Evolutionary conservation across 1,140 invertebrate species (phyloP).

Genomic region (Colletes gigas): DNA sequence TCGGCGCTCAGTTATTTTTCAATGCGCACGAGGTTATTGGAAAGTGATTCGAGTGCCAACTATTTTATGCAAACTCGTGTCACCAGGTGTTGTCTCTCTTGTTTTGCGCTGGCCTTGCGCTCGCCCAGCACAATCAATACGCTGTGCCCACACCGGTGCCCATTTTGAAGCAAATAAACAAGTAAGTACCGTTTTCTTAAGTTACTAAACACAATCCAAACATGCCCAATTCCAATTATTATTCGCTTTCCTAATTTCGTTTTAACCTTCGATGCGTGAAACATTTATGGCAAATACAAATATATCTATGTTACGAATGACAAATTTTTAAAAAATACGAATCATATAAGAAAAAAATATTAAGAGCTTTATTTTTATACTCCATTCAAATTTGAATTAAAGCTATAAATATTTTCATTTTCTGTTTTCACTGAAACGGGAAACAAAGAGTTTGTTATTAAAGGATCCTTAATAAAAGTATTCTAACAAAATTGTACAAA

Average conservation of each 20-base stretch:
- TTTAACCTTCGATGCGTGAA: not conserved
- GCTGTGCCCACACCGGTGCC: slow-evolving; percentile 86
- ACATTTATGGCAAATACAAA: too few species aligned
- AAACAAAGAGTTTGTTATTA: too few species aligned
- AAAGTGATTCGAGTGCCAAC: slow-evolving; percentile 49
- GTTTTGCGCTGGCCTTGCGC: slow-evolving; percentile 62
- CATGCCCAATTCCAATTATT: too few species aligned
- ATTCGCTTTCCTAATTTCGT: not conserved
- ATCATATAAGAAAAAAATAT: not conserved
- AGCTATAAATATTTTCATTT: too few species aligned
- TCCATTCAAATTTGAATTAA: not conserved
- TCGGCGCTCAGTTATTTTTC: slow-evolving; percentile 7
- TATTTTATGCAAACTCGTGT: slow-evolving; percentile 53
- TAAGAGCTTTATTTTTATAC: not conserved
- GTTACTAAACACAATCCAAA: too few species aligned
- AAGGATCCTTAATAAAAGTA: not conserved
- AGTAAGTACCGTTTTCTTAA: slow-evolving; percentile 65
- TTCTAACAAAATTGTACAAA: not conserved
- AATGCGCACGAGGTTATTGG: slow-evolving; percentile 41
- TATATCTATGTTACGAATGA: too few species aligned
- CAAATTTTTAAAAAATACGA: too few species aligned
- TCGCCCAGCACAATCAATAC: slow-evolving; percentile 72
- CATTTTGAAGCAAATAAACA: slow-evolving; percentile 93
- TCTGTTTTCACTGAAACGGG: too few species aligned
- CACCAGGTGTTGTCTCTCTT: slow-evolving; percentile 69